phyloP scores from a whole-genome alignment of 2,888 invertebrate genomes.

The Dicyrtomina minuta region DNA sequence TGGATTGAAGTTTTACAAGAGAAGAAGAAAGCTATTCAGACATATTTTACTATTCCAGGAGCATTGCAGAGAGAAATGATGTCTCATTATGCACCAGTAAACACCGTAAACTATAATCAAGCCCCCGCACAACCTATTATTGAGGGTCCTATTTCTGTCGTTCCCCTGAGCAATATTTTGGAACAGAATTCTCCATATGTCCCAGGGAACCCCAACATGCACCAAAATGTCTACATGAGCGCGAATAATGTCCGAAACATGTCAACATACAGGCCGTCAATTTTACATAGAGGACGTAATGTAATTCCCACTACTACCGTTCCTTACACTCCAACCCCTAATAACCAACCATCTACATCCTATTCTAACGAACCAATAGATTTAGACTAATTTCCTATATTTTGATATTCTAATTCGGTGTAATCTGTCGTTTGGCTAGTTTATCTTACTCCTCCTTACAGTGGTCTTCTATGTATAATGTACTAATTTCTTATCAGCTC shows the following conservation, averaged over 20 bases:
- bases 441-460: too few relatives aligned
- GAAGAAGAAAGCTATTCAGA: neutral
- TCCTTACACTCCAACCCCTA: slow-evolving; percentile 2
- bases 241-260: neutral
- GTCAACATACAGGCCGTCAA: neutral
- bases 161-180: slow-evolving; percentile 7
- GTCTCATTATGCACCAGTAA: neutral
- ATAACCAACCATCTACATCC: neutral
- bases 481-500: too few relatives aligned
- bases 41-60: neutral
- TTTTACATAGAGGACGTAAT: neutral
- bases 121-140: neutral
- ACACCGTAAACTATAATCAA: too few relatives aligned
- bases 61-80: neutral
- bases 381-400: too few relatives aligned
- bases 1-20: neutral
- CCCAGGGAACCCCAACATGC: neutral
- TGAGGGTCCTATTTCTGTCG: neutral
- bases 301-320: slow-evolving; percentile 12
- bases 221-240: neutral
- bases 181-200: neutral
- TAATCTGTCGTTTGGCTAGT: too few relatives aligned
- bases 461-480: too few relatives aligned
- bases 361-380: too few relatives aligned
- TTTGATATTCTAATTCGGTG: too few relatives aligned